A percentile compares a stretch with the other conserved stretches of the same genome.
Evolutionary conservation across 2,113 vertebrate species (phyloP).

Genomic region (Bombycilla garrulus): DNA sequence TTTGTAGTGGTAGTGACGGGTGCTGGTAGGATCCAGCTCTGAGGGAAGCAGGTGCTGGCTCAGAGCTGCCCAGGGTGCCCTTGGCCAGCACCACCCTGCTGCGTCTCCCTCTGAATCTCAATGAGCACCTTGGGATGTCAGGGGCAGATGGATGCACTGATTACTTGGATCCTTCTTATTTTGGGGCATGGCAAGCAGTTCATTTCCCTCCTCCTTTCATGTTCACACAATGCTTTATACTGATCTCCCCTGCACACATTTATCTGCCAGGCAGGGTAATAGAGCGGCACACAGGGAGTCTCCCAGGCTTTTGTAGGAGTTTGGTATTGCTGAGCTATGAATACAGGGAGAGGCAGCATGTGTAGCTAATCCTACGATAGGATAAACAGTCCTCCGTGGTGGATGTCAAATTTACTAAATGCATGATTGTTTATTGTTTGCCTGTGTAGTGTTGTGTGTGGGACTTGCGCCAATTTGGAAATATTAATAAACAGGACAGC

Average conservation of each 20-base stretch:
- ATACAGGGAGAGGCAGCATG: not conserved
- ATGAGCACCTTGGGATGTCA: not conserved
- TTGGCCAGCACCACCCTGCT: not conserved
- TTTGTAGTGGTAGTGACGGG: accelerated
- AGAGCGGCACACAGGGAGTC: not conserved
- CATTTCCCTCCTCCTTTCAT: not conserved
- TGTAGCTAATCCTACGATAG: slow-evolving; percentile 39
- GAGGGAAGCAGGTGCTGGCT: slow-evolving; percentile 19
- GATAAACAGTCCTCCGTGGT: not conserved
- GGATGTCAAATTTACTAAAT: slow-evolving; percentile 17
- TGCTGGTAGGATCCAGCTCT: not conserved
- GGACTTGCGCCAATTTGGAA: not conserved
- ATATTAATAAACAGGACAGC: slow-evolving; percentile 5
- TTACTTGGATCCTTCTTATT: not conserved
- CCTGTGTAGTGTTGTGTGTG: not conserved
- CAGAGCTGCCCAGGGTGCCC: not conserved
- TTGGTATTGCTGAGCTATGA: slow-evolving; percentile 4
- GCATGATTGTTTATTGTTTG: slow-evolving; percentile 39
- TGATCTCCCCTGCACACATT: not conserved
- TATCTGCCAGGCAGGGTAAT: slow-evolving; percentile 10
- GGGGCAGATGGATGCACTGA: slow-evolving; percentile 1
- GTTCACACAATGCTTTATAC: not conserved
- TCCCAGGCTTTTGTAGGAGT: not conserved
- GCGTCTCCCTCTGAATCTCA: not conserved
- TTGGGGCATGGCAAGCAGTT: not conserved